Percentiles rank a stretch among this genome's conserved stretches.
Evolutionary conservation across 2,888 invertebrate species (phyloP).

Genomic region (Acheta domesticus): DNA sequence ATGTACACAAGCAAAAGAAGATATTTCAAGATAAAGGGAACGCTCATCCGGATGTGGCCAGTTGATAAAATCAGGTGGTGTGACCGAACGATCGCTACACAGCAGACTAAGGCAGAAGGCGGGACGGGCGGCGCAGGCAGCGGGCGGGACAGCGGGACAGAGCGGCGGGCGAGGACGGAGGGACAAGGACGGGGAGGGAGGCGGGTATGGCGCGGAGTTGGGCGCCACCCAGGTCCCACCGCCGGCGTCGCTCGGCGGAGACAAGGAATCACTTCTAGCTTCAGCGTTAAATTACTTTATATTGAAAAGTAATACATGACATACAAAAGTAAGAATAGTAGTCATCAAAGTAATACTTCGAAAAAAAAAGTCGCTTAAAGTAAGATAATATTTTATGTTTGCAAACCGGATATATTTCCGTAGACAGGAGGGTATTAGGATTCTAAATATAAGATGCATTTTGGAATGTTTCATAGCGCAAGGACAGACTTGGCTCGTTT

Average conservation of each 20-base stretch:
- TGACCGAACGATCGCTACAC: conserved; percentile 9
- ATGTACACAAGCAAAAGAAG: conserved; percentile 31
- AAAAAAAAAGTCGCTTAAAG: conserved; percentile 18
- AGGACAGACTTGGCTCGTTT: background rate
- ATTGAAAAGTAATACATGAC: conserved; percentile 18
- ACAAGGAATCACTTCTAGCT: conserved; percentile 18
- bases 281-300: conserved; percentile 18
- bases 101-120: background rate
- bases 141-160: background rate
- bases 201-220: background rate
- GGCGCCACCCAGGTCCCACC: conserved; percentile 21
- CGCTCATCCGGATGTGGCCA: conserved; percentile 12
- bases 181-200: background rate
- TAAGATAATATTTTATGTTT: conserved; percentile 6
- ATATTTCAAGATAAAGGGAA: conserved; percentile 20
- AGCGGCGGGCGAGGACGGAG: background rate
- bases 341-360: conserved; percentile 18
- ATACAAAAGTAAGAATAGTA: conserved; percentile 2
- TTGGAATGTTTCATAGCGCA: conserved; percentile 9
- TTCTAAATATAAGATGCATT: conserved; percentile 10
- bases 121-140: background rate
- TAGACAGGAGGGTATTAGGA: conserved; percentile 9
- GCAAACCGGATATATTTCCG: conserved; percentile 1
- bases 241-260: conserved; percentile 21
- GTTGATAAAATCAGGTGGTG: conserved; percentile 1